A percentile compares a stretch with the other conserved stretches of the same genome.
phyloP scores from a whole-genome alignment of 2,797 vertebrate genomes.

The Pipistrellus kuhlii region DNA sequence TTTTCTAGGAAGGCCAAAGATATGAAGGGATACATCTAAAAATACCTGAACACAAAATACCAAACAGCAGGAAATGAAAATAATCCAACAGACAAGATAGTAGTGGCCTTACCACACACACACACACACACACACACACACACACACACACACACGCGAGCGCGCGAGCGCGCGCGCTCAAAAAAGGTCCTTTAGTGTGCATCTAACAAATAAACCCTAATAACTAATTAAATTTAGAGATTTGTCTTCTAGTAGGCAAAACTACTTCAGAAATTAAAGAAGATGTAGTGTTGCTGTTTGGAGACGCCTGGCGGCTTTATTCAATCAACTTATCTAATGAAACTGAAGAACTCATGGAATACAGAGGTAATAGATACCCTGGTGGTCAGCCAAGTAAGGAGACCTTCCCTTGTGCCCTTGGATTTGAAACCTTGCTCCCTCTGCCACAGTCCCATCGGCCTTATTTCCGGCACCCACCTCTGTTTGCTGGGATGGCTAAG shows the following conservation, averaged over 20 bases:
- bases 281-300: not conserved
- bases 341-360: not conserved
- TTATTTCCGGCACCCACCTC: not conserved
- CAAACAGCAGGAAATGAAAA: conserved; percentile 11
- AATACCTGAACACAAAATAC: not conserved
- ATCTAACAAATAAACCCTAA: not conserved
- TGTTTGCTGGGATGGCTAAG: not conserved
- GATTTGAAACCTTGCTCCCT: not conserved
- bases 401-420: conserved; percentile 39
- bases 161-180: too few relatives aligned
- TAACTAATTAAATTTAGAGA: not conserved
- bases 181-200: not conserved
- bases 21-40: not conserved
- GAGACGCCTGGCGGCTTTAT: not conserved
- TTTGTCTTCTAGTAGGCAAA: not conserved
- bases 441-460: not conserved
- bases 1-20: not conserved
- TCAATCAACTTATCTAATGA: not conserved
- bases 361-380: not conserved
- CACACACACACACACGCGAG: too few relatives aligned
- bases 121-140: not conserved
- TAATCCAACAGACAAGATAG: not conserved
- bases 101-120: fast-evolving
- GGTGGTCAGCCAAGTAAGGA: not conserved
- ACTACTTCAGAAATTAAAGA: not conserved